Conservation (phyloP, 2,888 invertebrate species). For the Agriopis aurantiaria region DNA sequence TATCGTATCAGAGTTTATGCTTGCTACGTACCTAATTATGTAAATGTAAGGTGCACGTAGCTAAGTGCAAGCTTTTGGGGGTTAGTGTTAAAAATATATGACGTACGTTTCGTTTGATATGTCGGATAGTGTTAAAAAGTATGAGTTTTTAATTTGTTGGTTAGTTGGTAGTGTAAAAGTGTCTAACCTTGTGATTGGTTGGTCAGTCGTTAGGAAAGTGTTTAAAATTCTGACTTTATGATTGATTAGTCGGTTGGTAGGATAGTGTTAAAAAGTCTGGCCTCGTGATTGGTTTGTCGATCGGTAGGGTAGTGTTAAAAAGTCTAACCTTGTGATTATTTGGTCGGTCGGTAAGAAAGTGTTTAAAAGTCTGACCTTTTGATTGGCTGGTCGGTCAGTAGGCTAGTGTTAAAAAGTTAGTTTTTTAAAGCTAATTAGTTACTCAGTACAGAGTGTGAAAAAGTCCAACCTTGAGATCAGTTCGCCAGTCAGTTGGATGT, state of each 20-base stretch:
- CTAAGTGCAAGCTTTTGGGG: constrained; percentile 5
- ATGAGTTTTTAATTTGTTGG: not conserved
- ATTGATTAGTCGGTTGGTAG: not conserved
- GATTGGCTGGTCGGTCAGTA: no score
- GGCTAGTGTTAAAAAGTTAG: no score
- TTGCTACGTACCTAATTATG: constrained; percentile 77
- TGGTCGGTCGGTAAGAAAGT: no score
- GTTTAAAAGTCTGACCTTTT: no score
- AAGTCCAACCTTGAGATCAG: no score
- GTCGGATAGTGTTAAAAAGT: not conserved
- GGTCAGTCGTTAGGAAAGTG: no score
- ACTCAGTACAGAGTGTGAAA: no score
- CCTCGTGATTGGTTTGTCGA: not conserved
- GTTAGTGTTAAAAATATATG: not conserved
- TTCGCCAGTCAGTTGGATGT: no score
- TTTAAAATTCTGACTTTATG: not conserved
- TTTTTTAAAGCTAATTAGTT: no score
- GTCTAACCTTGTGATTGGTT: no score
- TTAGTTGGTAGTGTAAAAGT: not conserved
- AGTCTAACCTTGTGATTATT: no score
- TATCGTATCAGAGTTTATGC: constrained; percentile 82
- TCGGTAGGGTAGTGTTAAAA: not conserved
- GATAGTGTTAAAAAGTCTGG: not conserved
- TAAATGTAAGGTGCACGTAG: constrained; percentile 24
- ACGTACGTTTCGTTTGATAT: not conserved